Conservation (phyloP, 1,140 invertebrate species). For the Diabrotica virgifera region DNA sequence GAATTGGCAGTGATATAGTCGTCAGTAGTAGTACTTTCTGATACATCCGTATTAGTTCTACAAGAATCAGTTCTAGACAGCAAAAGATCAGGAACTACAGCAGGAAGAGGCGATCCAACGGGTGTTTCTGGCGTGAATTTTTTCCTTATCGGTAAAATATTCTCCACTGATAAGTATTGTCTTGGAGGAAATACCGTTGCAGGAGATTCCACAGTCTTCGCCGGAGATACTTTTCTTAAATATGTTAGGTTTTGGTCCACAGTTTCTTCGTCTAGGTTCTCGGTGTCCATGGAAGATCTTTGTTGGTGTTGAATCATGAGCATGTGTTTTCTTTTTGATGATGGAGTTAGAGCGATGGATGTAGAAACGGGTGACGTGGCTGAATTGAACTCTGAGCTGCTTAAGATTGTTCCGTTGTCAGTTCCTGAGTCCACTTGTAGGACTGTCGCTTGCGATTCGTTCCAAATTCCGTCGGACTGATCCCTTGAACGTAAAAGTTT, state of each 20-base stretch:
- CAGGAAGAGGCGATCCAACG: slow-evolving; percentile 37
- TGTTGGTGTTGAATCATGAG: slow-evolving; percentile 77
- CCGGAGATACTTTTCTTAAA: slow-evolving; percentile 27
- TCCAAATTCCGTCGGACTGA: slow-evolving; percentile 82
- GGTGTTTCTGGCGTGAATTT: slow-evolving; percentile 24
- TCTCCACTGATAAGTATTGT: slow-evolving; percentile 16
- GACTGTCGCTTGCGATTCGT: slow-evolving; percentile 81
- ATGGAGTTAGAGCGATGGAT: slow-evolving; percentile 64
- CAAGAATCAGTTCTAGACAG: slow-evolving; percentile 68
- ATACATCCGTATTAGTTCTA: slow-evolving; percentile 72
- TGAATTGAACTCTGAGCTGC: slow-evolving; percentile 59
- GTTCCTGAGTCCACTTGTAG: slow-evolving; percentile 70
- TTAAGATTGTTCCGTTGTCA: slow-evolving; percentile 59
- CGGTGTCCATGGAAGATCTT: slow-evolving; percentile 78
- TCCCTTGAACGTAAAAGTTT: slow-evolving; percentile 53
- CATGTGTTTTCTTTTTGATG: slow-evolving; percentile 70
- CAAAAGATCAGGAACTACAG: slow-evolving; percentile 46
- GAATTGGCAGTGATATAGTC: slow-evolving; percentile 87
- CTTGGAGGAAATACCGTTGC: slow-evolving; percentile 6
- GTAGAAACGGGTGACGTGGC: slow-evolving; percentile 56
- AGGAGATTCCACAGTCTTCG: slow-evolving; percentile 17
- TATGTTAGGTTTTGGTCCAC: slow-evolving; percentile 47
- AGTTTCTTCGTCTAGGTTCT: slow-evolving; percentile 70
- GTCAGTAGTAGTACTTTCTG: slow-evolving; percentile 81
- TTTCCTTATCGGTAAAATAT: slow-evolving; percentile 13